Conservation (phyloP, 2,888 invertebrate species). For the Plagodis dolabraria region DNA sequence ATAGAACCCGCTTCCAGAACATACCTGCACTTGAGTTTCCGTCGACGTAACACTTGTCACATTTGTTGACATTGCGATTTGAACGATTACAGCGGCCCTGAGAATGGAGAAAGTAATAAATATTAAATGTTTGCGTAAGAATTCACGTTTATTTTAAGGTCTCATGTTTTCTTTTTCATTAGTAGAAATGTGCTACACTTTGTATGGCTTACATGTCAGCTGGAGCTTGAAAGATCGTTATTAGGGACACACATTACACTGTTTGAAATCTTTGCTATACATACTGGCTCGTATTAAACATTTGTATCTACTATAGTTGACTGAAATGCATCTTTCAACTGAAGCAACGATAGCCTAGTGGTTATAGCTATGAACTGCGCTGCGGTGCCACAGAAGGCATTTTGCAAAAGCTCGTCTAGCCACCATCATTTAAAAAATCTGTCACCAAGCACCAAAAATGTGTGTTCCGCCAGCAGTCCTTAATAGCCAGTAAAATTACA, state of each 20-base stretch:
- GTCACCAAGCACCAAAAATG: too few relatives aligned
- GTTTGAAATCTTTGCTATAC: background rate
- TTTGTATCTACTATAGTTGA: too few relatives aligned
- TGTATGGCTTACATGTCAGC: background rate
- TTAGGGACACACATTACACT: background rate
- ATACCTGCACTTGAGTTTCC: constrained; percentile 42
- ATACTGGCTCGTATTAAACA: too few relatives aligned
- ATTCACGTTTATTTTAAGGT: constrained; percentile 2
- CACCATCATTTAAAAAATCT: too few relatives aligned
- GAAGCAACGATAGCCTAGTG: too few relatives aligned
- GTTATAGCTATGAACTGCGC: too few relatives aligned
- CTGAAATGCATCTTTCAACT: too few relatives aligned
- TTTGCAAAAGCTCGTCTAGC: too few relatives aligned
- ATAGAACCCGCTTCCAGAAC: background rate
- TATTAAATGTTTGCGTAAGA: constrained; percentile 9
- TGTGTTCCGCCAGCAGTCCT: too few relatives aligned
- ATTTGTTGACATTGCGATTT: constrained; percentile 58
- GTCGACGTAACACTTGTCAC: constrained; percentile 55
- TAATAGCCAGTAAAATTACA: too few relatives aligned
- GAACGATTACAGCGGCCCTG: constrained; percentile 65
- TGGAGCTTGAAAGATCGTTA: too few relatives aligned
- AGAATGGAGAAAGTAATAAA: constrained; percentile 47
- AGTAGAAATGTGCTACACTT: background rate
- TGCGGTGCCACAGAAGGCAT: too few relatives aligned
- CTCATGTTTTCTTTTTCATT: background rate